phyloP scores from a whole-genome alignment of 2,888 invertebrate genomes.

The Erebia aethiops region DNA sequence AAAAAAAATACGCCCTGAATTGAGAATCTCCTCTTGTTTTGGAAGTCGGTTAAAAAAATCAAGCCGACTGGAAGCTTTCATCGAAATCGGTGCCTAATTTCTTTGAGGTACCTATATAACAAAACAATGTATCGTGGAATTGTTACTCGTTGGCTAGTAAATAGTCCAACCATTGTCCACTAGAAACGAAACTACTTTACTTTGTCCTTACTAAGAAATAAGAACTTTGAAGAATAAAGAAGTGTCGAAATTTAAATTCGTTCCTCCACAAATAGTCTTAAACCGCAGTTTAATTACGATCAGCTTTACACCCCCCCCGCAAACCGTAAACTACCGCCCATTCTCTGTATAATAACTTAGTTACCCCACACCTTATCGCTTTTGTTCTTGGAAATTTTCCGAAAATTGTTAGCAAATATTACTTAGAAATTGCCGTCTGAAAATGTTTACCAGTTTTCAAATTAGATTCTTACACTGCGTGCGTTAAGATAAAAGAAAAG shows the following conservation, averaged over 20 bases:
- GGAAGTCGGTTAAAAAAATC: no score
- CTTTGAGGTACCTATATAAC: no score
- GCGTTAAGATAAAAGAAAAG: no score
- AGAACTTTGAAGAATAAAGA: background rate
- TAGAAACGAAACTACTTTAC: background rate
- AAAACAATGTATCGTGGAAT: no score
- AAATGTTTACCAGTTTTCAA: no score
- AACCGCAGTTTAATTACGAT: conserved; percentile 12
- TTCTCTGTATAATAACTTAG: background rate
- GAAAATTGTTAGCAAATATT: background rate
- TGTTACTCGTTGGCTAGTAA: no score
- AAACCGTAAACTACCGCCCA: conserved; percentile 1
- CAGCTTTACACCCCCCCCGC: conserved; percentile 5
- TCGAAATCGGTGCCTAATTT: no score
- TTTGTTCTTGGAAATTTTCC: background rate
- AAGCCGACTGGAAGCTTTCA: no score
- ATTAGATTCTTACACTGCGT: no score
- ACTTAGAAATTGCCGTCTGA: background rate
- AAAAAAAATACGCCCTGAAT: no score
- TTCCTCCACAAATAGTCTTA: background rate
- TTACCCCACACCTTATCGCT: background rate
- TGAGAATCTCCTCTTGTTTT: no score
- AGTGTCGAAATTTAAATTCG: background rate
- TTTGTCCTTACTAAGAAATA: background rate
- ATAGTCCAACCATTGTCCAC: no score